Base-by-base conservation (phyloP, 2,797 vertebrate species). In the Ciconia nigra region DNA sequence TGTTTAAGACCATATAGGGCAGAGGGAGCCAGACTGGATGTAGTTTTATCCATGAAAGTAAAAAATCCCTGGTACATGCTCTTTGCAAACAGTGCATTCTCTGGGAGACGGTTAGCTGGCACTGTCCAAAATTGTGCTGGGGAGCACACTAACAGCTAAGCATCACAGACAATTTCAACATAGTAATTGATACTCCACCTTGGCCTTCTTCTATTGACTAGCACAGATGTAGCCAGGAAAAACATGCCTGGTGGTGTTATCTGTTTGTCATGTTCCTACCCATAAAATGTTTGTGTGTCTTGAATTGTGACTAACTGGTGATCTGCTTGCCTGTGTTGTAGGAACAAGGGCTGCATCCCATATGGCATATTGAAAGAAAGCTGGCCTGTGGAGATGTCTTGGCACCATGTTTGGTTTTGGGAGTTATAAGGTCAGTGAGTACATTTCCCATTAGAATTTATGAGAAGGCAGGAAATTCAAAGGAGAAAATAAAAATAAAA, bases 381-480 rank as follows among this genome's bases (percentile, higher is more conserved):
- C 44, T 92, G 89, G 67, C 71, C 74, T 35, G 37, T 13, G 63
- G 70, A 62, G 62, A 69, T 42, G 20, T 21, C 87, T 93, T 95
- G 92, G 90, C 93, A 83, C 51, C 2, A 1, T 7, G n/a, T 74
- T 94, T 78, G 66, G 39, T 41, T 77, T 58, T 10, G 29, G 52
- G 78, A 92, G 24, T 86, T 89, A 29, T 6, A 12, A 93, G 84
- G 89, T 94, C 93, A 88, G 42, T 2, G 44, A 79, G 67, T 42
- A 14, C 33, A 59, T 58, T 83, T 85, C 71, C 87, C 58, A 33
- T 44, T 46, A 72, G 84, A 24, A 63, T 93, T 94, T 87, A 85
- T 83, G 87, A 94, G 87, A 81, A 88, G 46, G 63, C 82, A 95
- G 79, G 79, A 93, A 96, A 90, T 72, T 72, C 72, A 78, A 91